These are phyloP conservation scores for Anthrax anthrax DNA, from an alignment of 2,888 invertebrate genomes.

Conservation along the genomic window DNA sequence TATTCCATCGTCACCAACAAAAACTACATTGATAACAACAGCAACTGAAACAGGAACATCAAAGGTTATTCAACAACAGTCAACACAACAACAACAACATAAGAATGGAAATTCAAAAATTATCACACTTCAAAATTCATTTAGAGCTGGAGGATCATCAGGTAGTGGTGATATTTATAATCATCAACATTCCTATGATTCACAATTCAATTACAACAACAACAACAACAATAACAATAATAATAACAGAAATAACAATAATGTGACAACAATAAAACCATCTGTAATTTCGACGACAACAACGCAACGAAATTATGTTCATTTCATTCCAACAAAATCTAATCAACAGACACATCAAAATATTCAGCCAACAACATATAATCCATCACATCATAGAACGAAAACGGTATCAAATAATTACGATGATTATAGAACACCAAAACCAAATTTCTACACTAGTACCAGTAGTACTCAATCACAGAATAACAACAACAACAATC, in stretches of 20 bases:
- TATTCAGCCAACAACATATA: slow-evolving; percentile 31
- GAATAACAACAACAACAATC: slow-evolving; percentile 1
- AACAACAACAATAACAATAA: slow-evolving; percentile 20
- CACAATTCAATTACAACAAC: slow-evolving; percentile 16
- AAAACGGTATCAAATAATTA: background rate
- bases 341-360: slow-evolving; percentile 26
- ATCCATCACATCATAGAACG: slow-evolving; percentile 16
- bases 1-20: slow-evolving; percentile 9
- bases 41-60: slow-evolving; percentile 8
- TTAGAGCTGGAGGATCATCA: slow-evolving; percentile 21
- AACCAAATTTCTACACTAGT: background rate
- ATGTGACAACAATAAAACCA: slow-evolving; percentile 22
- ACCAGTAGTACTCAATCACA: slow-evolving; percentile 1
- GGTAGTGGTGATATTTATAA: no score
- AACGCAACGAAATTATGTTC: slow-evolving; percentile 4
- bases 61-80: slow-evolving; percentile 3
- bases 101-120: slow-evolving; percentile 18
- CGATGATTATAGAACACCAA: background rate
- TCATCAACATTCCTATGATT: no score
- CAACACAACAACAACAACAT: slow-evolving; percentile 1
- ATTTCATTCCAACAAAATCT: slow-evolving; percentile 5
- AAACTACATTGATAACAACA: slow-evolving; percentile 8
- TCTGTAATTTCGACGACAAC: slow-evolving; percentile 12
- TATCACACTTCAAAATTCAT: slow-evolving; percentile 27
- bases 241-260: slow-evolving; percentile 12